These are phyloP conservation scores for Syrista parreyssii DNA, from an alignment of 2,888 invertebrate genomes.

Conservation along the genomic window DNA sequence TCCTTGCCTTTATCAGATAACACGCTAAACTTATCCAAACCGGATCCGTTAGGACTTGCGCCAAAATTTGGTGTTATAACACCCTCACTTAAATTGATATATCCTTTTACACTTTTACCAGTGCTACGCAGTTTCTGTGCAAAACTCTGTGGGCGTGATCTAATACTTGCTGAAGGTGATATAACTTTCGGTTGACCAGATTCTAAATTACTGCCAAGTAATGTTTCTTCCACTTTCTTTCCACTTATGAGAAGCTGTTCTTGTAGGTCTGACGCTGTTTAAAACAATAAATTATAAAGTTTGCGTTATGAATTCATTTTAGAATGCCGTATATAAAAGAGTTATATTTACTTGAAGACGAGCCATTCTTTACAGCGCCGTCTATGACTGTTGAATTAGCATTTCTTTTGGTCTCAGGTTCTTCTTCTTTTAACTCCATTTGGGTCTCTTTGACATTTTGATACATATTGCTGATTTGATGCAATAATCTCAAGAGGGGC, in stretches of 20 bases:
- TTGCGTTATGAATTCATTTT: background rate
- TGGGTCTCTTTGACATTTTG: conserved; percentile 96
- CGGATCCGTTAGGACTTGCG: conserved; percentile 73
- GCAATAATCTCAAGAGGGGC: conserved; percentile 90
- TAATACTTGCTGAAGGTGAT: conserved; percentile 70
- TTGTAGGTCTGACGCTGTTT: conserved; percentile 73
- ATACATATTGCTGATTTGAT: conserved; percentile 98
- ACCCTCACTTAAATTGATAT: conserved; percentile 84
- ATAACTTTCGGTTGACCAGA: conserved; percentile 59
- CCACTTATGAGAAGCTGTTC: conserved; percentile 70
- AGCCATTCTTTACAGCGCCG: conserved; percentile 71
- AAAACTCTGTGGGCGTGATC: conserved; percentile 84
- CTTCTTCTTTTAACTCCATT: conserved; percentile 85
- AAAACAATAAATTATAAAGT: conserved; percentile 39
- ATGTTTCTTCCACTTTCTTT: conserved; percentile 54
- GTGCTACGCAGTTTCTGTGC: conserved; percentile 89
- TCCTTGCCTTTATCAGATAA: conserved; percentile 68
- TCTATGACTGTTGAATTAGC: conserved; percentile 61
- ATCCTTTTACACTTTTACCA: conserved; percentile 86
- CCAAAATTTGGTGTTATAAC: conserved; percentile 77
- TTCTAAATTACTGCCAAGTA: conserved; percentile 49
- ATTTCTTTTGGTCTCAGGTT: conserved; percentile 63
- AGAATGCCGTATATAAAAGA: conserved; percentile 1
- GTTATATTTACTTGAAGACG: conserved; percentile 69
- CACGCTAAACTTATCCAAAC: conserved; percentile 68